Base-by-base conservation (phyloP, 2,888 invertebrate genomes). In the Dione juno region DNA sequence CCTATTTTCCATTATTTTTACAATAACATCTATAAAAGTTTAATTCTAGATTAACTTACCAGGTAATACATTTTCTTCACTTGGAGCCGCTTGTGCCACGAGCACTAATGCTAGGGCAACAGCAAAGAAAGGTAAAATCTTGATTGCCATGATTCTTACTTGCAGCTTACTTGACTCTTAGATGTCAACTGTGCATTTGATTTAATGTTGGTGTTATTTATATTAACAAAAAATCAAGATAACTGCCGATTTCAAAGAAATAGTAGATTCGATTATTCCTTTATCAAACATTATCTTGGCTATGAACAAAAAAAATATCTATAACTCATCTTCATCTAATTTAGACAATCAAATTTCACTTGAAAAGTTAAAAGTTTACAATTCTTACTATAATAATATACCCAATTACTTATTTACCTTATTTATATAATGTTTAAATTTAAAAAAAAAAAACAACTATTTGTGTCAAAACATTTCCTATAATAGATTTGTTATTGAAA, bases 101-200 rank as follows among this genome's bases (percentile, higher is more conserved):
- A 59, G 19, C 21, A 59, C 9, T 3, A 59, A 16, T n/a, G 59
- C 43, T n/a, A 21, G 8, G 10, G 43, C 14, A 6, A 21, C 21
- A n/a, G 21, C 57, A n/a, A 57, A 37, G 57, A 57, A 11, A 57
- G 37, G 35, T n/a, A 57, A 57, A 11, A 10, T 57, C 11, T 57
- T 57, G 57, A 16, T 57, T 11, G 37, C 10, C 57, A 57, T 57
- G 16, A 35, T 57, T n/a, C 37, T 57, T 37, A 57, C 57, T 57
- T 37, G 35, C 35, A 9, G 37, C 10, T 54, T n/a, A 37, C 35
- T 54, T 48, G 16, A 19, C 16, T 48, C 10, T 48, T 48, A 45
- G 2, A n/a, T 35, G 14, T 54, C 3, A 35, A 53, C 13, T 68
- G 19, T 63, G 35, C 1, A 7, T 11, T 11, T 59, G 2, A 16